These are phyloP conservation scores for Vireo altiloquus DNA, from an alignment of 2,113 vertebrate species.

Conservation along the genomic window DNA sequence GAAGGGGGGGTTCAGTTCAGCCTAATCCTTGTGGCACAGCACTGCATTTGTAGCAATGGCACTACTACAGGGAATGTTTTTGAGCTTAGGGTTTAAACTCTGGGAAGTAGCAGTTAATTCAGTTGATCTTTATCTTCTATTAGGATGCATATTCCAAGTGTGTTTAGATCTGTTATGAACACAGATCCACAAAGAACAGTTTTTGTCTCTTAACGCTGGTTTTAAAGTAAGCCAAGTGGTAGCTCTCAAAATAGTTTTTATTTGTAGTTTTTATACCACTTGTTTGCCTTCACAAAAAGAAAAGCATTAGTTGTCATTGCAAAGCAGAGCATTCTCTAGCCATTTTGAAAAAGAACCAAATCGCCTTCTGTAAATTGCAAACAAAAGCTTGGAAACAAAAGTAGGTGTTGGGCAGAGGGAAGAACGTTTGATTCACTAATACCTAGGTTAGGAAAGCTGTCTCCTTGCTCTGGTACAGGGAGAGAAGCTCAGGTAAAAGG, in stretches of 20 bases:
- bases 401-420: background rate
- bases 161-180: background rate
- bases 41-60: background rate
- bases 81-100: background rate
- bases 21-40: background rate
- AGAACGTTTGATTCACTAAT: background rate
- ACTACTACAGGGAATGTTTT: background rate
- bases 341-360: background rate
- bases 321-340: background rate
- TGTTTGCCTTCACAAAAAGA: background rate
- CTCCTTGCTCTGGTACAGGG: background rate
- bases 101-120: background rate
- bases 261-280: background rate
- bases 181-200: background rate
- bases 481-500: background rate
- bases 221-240: background rate
- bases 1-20: background rate
- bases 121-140: background rate
- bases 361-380: background rate
- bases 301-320: background rate
- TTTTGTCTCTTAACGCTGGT: background rate
- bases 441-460: background rate
- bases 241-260: background rate
- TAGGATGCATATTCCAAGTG: background rate
- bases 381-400: background rate